A percentile compares a stretch with the other conserved stretches of the same genome.
These are phyloP conservation scores for Leptinotarsa tumamoca DNA, from an alignment of 2,888 invertebrate species.

Conservation along the genomic window DNA sequence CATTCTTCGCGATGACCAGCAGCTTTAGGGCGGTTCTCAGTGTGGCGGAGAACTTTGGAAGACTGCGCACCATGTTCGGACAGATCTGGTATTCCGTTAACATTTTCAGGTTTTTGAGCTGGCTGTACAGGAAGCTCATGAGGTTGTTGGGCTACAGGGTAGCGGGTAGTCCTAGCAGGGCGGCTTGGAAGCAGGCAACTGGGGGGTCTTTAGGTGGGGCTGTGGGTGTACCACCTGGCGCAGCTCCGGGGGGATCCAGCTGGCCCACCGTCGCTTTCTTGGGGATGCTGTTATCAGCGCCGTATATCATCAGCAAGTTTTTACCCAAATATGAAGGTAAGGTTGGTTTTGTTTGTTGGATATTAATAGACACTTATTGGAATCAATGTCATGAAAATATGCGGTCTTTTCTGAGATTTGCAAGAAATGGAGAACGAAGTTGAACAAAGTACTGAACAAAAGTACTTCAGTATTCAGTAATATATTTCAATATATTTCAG, in stretches of 20 bases:
- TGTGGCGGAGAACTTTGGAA: constrained; percentile 94
- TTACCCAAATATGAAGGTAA: constrained; percentile 76
- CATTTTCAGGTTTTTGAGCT: constrained; percentile 81
- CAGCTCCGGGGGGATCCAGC: constrained; percentile 67
- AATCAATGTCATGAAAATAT: too few species aligned
- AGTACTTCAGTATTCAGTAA: too few species aligned
- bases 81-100: constrained; percentile 91
- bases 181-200: constrained; percentile 68
- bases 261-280: constrained; percentile 95
- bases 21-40: constrained; percentile 91
- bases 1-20: constrained; percentile 94
- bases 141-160: constrained; percentile 75
- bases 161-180: constrained; percentile 52
- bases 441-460: too few species aligned
- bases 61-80: constrained; percentile 83
- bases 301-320: constrained; percentile 90
- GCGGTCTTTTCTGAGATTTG: too few species aligned
- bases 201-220: constrained; percentile 54
- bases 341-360: constrained; percentile 46
- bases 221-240: constrained; percentile 50
- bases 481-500: too few species aligned
- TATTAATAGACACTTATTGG: not conserved
- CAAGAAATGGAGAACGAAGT: too few species aligned
- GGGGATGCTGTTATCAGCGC: constrained; percentile 89
- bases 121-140: constrained; percentile 83